Base-by-base conservation (phyloP, 2,797 vertebrate species). In the Pseudotriccus pelzelni region DNA sequence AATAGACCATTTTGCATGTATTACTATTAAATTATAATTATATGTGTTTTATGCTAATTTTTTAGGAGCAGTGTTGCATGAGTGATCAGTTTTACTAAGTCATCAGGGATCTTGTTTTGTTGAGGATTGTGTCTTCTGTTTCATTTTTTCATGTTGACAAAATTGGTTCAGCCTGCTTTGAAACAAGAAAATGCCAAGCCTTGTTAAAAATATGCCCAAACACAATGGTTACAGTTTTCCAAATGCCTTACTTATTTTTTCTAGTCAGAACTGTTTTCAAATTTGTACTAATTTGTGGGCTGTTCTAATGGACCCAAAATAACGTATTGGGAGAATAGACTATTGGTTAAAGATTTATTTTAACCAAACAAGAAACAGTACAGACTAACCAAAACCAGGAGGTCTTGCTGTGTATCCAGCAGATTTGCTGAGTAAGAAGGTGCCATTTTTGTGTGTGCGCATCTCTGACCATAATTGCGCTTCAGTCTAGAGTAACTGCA, bases 391-490 rank as follows among this genome's bases (percentile, higher is more conserved):
- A 58, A 83, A 87, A 73, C 56, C 76, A 81, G 76, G 72, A 84
- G 52, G 36, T 55, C 70, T 84, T n/a, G 50, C 73, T 89, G 21
- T 64, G 47, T 63, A 47, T 73, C 39, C 70, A 55, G 50, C 22
- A 67, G 72, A 86, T 89, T 68, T 97, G 94, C 92, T 96, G 90
- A 97, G 76, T 93, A 92, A 96, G 94, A 79, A 82, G 55, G 32
- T 94, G 67, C 44, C 60, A 66, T 94, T 93, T 96, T 96, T 75
- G 53, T 68, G 74, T 32, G 53, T 70, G 69, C 82, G 13, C 34
- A 28, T 93, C 47, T 90, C 60, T 93, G 83, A 81, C 91, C 89
- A 20, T 86, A 95, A 88, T 88, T 84, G 49, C 36, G 34, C 56
- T 95, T 87, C 44, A 87, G 55, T 52, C 21, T 24, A 69, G 47